Conservation (phyloP, 92 coral and sea anemone genomes). For the Zoanthus solanderi region DNA sequence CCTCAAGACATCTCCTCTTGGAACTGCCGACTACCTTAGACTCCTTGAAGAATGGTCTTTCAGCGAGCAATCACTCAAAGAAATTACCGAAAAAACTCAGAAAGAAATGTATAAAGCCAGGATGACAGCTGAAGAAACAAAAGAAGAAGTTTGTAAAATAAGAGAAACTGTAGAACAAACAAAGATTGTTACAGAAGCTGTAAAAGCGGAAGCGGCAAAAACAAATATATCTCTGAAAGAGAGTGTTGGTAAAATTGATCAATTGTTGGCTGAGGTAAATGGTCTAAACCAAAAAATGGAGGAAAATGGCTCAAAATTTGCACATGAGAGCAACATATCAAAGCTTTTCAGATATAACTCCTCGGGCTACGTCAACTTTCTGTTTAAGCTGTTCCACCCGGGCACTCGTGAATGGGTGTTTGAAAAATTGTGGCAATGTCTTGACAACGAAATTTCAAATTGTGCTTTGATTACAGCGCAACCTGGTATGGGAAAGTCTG, state of each 20-base stretch:
- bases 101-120: constrained; percentile 11
- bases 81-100: constrained; percentile 18
- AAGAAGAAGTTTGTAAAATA: constrained; percentile 6
- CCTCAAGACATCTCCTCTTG: constrained; percentile 39
- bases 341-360: no score
- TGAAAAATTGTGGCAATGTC: constrained; percentile 14
- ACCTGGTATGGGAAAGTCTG: constrained; percentile 39
- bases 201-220: constrained; percentile 10
- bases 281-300: no score
- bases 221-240: background rate
- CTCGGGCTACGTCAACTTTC: no score
- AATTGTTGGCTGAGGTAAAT: no score
- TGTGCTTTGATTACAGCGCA: constrained; percentile 31
- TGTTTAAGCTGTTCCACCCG: background rate
- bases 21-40: constrained; percentile 13
- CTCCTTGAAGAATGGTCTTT: constrained; percentile 23
- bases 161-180: constrained; percentile 22
- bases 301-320: no score
- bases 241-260: no score
- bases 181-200: constrained; percentile 7
- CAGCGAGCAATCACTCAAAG: constrained; percentile 9
- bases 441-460: constrained; percentile 8
- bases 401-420: constrained; percentile 35
- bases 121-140: constrained; percentile 32
- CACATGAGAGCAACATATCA: no score